phyloP scores from a whole-genome alignment of 2,113 vertebrate species.

The Poicephalus meyeri region DNA sequence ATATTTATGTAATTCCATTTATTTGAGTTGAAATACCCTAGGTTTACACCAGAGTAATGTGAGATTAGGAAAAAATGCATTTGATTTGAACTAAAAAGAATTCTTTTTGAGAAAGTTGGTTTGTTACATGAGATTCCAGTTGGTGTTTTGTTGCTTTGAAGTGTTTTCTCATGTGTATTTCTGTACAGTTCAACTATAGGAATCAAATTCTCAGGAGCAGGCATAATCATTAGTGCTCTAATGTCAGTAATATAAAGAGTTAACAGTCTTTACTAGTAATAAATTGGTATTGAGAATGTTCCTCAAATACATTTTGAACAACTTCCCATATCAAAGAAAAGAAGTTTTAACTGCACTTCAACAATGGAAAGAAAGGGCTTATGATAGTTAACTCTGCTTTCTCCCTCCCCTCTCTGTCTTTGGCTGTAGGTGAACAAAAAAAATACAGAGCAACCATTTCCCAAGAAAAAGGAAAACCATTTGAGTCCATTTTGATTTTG shows the following conservation, averaged over 20 bases:
- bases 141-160: neutral
- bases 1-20: neutral
- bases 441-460: constrained; percentile 56
- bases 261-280: neutral
- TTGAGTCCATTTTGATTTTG: constrained; percentile 46
- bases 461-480: constrained; percentile 6
- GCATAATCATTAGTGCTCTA: neutral
- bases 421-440: constrained; percentile 63
- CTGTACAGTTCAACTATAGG: neutral
- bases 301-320: neutral
- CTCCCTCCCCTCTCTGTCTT: neutral
- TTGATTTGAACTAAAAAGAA: neutral
- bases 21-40: neutral
- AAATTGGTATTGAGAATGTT: neutral
- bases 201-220: neutral
- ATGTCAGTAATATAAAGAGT: neutral
- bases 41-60: neutral
- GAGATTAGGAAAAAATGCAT: neutral
- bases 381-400: neutral
- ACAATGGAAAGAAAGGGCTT: neutral
- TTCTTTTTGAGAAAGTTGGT: neutral
- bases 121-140: neutral
- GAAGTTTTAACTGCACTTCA: neutral
- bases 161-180: neutral
- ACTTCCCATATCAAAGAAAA: neutral